phyloP scores from a whole-genome alignment of 1,140 invertebrate species.

The Globodera ellingtonae region DNA sequence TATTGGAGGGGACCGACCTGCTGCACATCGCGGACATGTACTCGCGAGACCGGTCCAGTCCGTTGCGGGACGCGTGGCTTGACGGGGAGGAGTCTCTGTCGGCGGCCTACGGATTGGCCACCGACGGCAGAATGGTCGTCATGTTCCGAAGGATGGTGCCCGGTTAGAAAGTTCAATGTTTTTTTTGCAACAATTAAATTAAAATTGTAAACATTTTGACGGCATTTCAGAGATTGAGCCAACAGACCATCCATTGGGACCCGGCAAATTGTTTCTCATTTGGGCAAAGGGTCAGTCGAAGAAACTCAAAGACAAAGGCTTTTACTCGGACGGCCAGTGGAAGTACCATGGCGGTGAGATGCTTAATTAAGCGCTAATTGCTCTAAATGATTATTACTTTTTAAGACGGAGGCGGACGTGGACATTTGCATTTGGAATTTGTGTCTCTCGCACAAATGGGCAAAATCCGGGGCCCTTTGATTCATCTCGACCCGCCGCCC shows the following conservation, averaged over 20 bases:
- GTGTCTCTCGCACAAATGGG: constrained; percentile 32
- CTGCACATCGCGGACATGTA: constrained; percentile 55
- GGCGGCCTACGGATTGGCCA: constrained; percentile 47
- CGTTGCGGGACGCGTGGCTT: constrained; percentile 39
- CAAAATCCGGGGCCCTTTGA: constrained; percentile 22
- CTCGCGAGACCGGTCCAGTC: constrained; percentile 53
- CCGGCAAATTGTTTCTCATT: constrained; percentile 47
- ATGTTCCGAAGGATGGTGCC: constrained; percentile 51
- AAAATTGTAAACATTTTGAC: constrained; percentile 1
- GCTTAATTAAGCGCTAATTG: neutral
- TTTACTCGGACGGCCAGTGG: constrained; percentile 43
- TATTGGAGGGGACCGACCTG: constrained; percentile 40
- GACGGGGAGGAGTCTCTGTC: constrained; percentile 52
- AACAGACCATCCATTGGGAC: constrained; percentile 50
- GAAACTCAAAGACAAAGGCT: constrained; percentile 15
- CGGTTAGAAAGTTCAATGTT: constrained; percentile 24
- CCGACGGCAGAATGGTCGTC: constrained; percentile 37
- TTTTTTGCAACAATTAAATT: neutral
- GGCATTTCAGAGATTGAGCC: constrained; percentile 51
- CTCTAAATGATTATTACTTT: neutral
- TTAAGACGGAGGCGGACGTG: constrained; percentile 8
- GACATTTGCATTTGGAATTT: constrained; percentile 24
- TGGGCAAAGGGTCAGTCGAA: constrained; percentile 50
- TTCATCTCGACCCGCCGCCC: constrained; percentile 22
- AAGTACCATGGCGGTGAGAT: constrained; percentile 45